Base-by-base conservation (phyloP, 1,140 invertebrate species). In the Dendroctonus valens region DNA sequence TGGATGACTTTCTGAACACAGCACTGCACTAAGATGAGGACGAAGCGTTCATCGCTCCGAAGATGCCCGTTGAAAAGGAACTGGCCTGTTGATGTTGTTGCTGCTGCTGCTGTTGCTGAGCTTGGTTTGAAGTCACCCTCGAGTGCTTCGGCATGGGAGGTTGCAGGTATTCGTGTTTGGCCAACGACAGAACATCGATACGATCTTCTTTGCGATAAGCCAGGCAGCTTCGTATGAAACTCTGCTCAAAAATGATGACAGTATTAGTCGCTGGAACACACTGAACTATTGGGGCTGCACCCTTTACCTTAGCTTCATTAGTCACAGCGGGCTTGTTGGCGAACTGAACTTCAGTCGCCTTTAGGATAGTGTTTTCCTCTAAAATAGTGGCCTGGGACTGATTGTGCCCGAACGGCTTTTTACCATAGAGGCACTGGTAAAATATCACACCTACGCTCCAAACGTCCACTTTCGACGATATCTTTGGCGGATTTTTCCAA, bases 381-480 rank as follows among this genome's bases (percentile, higher is more conserved):
- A 99, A 85, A 78, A 99, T 99, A 67, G 96, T 98, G 59, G 97
- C 96, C 86, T 99, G 97, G 73, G 96, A 98, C 83, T 98, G 94
- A 81, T 99, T 99, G 83, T 99, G 96, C 57, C 97, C 97, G 82
- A 99, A 99, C 52, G 97, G 97, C 87, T 92, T 92, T 81, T 92
- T 92, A 71, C 97, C 97, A 82, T 99, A 99, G 15, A 99, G 85
- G 85, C 97, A 99, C 84, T 99, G 97, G 82, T 99, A 99, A 86
- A 99, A 99, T 83, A 99, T 99, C 68, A 99, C 97, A 76, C 98
- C 98, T 50, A 99, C 96, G 78, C 94, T 97, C 97, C 98, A 99
- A 50, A 99, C 97, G 82, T 99, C 97, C 67, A 99, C 98, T 87
- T 99, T 99, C 70, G 95, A 98, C 76, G 96, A 98, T 80, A 99